A percentile compares a stretch with the other conserved stretches of the same genome.
Conservation (phyloP, 2,113 vertebrate species). For the Carassius auratus region DNA sequence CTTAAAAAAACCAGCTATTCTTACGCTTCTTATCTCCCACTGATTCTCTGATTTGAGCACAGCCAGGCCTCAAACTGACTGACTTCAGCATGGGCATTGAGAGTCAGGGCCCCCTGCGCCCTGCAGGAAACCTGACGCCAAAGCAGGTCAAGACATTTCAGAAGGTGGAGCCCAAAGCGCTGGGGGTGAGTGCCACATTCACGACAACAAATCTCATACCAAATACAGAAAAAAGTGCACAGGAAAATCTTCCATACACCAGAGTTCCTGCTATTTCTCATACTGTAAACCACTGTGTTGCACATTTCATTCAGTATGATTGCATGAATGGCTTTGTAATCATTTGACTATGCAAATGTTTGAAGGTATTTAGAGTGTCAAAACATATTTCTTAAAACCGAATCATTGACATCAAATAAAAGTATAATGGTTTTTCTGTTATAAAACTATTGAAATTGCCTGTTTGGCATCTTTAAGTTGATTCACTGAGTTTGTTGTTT, state of each 20-base stretch:
- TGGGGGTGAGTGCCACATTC: constrained; percentile 69
- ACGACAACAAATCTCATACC: background rate
- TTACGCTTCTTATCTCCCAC: background rate
- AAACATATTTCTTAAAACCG: background rate
- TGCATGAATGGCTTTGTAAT: background rate
- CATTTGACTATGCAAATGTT: background rate
- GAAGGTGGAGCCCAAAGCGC: constrained; percentile 78
- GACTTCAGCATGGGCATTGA: constrained; percentile 66
- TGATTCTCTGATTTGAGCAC: background rate
- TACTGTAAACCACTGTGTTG: background rate
- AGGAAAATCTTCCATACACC: background rate
- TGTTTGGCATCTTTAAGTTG: background rate
- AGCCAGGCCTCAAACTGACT: constrained; percentile 8
- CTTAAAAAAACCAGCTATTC: background rate
- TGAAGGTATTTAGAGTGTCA: background rate
- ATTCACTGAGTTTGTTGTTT: too few species aligned
- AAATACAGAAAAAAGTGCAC: background rate
- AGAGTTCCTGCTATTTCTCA: background rate
- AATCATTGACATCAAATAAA: background rate
- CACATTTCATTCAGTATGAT: background rate
- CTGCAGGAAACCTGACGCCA: constrained; percentile 62
- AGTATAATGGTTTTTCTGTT: background rate
- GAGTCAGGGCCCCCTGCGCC: constrained; percentile 62
- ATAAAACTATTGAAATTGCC: background rate
- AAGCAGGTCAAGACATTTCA: constrained; percentile 70